Evolutionary conservation across 2,797 vertebrate genomes (phyloP).

Genomic region (Chiroxiphia lanceolata): DNA sequence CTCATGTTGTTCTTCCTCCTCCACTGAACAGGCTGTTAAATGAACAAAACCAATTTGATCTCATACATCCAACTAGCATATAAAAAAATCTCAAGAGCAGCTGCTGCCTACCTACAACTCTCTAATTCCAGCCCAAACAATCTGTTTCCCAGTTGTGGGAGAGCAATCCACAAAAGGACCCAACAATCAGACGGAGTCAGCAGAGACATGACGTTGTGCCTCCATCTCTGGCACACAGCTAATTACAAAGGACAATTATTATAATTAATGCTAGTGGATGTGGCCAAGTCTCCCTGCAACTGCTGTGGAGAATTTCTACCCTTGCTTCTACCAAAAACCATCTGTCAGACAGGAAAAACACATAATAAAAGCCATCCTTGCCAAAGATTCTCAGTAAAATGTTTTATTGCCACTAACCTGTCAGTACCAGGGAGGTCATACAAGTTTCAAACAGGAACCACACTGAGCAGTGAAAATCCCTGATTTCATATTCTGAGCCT

Average conservation of each 20-base stretch:
- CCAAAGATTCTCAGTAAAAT: slow-evolving; percentile 43
- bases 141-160: slow-evolving; percentile 61
- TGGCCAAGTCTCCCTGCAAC: slow-evolving; percentile 66
- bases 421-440: neutral
- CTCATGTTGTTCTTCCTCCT: neutral
- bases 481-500: neutral
- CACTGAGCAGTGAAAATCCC: neutral
- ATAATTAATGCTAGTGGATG: slow-evolving; percentile 66
- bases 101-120: slow-evolving; percentile 64
- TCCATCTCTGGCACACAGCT: slow-evolving; percentile 14
- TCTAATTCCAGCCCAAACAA: slow-evolving; percentile 68
- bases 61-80: slow-evolving; percentile 39
- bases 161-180: slow-evolving; percentile 41
- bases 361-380: slow-evolving; percentile 33
- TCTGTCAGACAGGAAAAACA: slow-evolving; percentile 59
- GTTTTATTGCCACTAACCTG: slow-evolving; percentile 13
- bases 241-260: slow-evolving; percentile 67
- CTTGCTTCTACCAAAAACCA: slow-evolving; percentile 55
- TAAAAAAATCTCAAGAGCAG: slow-evolving; percentile 42
- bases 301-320: slow-evolving; percentile 66
- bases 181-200: slow-evolving; percentile 42
- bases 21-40: slow-evolving; percentile 43
- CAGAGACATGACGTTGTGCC: slow-evolving; percentile 17
- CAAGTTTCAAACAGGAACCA: slow-evolving; percentile 7
- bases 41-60: slow-evolving; percentile 54